Percentiles rank a stretch among this genome's conserved stretches.
phyloP scores from a whole-genome alignment of 2,888 invertebrate genomes.

The Conus canariensis region DNA sequence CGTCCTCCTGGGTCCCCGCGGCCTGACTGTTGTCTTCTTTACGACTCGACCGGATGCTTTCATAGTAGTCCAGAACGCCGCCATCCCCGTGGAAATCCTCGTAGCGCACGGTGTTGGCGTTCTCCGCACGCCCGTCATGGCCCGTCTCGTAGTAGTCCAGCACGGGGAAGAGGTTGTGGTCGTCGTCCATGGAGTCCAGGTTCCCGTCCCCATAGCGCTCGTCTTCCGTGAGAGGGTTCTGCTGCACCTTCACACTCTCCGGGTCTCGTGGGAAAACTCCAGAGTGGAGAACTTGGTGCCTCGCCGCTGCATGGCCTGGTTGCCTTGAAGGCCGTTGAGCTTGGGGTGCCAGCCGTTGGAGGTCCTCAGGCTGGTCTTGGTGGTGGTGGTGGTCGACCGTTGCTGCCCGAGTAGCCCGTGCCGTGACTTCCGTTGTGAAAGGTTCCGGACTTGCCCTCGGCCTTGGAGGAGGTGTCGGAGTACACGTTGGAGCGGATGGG shows the following conservation, averaged over 20 bases:
- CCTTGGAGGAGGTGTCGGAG: slow-evolving; percentile 66
- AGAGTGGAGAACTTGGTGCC: slow-evolving; percentile 31
- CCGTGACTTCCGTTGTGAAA: slow-evolving; percentile 37
- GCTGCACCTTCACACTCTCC: slow-evolving; percentile 9
- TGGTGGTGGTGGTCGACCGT: slow-evolving; percentile 26
- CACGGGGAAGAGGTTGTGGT: background rate
- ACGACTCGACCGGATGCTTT: slow-evolving; percentile 11
- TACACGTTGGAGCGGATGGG: slow-evolving; percentile 60
- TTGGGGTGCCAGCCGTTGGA: slow-evolving; percentile 57
- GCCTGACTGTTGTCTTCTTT: background rate
- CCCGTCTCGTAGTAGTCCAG: slow-evolving; percentile 36
- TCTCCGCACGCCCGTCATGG: background rate
- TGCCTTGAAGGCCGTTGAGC: slow-evolving; percentile 49
- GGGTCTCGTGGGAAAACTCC: slow-evolving; percentile 28
- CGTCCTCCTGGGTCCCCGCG: background rate
- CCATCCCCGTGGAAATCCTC: background rate
- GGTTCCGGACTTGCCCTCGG: slow-evolving; percentile 48
- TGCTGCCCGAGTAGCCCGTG: background rate
- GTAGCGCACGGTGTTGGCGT: too few species aligned
- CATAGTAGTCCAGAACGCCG: slow-evolving; percentile 30
- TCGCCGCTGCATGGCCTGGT: background rate
- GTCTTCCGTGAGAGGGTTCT: slow-evolving; percentile 12
- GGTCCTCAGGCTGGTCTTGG: slow-evolving; percentile 43
- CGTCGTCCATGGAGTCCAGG: background rate
- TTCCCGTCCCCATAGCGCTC: slow-evolving; percentile 29